These are phyloP conservation scores for Odocoileus hemionus DNA, from an alignment of 2,113 vertebrate genomes.

Conservation along the genomic window DNA sequence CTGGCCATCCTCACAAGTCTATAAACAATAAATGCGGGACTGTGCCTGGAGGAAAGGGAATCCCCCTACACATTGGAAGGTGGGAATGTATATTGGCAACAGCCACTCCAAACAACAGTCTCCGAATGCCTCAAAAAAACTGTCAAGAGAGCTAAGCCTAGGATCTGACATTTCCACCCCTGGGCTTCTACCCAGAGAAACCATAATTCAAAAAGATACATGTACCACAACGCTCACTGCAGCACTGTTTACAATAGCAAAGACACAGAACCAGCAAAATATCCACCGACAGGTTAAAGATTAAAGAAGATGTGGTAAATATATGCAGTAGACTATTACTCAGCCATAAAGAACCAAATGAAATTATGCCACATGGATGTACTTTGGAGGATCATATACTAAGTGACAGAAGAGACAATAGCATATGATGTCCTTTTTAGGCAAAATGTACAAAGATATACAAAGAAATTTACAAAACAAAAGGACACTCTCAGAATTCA, in stretches of 20 bases:
- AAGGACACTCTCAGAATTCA: not conserved
- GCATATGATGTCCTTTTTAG: not conserved
- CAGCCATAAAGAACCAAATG: not conserved
- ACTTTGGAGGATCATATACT: not conserved
- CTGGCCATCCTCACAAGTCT: not conserved
- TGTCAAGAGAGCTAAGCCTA: not conserved
- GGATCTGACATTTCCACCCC: not conserved
- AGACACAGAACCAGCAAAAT: not conserved
- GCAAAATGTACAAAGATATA: not conserved
- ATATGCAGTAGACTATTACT: not conserved
- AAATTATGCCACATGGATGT: not conserved
- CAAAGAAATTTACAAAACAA: not conserved
- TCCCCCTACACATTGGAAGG: not conserved
- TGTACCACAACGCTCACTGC: not conserved
- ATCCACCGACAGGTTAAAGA: not conserved
- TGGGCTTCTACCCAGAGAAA: not conserved
- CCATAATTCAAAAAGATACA: not conserved
- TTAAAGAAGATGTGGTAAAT: not conserved
- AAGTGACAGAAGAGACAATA: not conserved
- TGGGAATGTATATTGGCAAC: not conserved
- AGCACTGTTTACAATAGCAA: not conserved
- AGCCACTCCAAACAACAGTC: not conserved
- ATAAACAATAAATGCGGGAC: not conserved
- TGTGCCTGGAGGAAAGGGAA: not conserved
- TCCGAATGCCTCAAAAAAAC: not conserved